These are phyloP conservation scores for Galeopterus variegatus DNA, from an alignment of 2,113 vertebrate genomes.

Conservation along the genomic window DNA sequence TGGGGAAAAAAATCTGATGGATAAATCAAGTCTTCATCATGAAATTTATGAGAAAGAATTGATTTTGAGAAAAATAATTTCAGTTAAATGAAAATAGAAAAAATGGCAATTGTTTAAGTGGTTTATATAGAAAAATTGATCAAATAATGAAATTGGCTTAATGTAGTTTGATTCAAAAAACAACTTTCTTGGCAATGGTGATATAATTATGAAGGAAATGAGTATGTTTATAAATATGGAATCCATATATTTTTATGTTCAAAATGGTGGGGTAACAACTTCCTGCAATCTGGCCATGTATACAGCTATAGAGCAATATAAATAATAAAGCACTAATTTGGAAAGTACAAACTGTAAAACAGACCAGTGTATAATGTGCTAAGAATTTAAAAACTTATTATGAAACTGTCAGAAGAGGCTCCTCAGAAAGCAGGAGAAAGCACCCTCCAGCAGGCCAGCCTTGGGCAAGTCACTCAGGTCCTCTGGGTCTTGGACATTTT, in stretches of 20 bases:
- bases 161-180: slow-evolving; percentile 63
- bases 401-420: not conserved
- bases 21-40: slow-evolving; percentile 71
- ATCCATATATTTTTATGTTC: slow-evolving; percentile 45
- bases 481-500: not conserved
- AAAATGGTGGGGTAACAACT: slow-evolving; percentile 56
- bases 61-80: slow-evolving; percentile 73
- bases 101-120: slow-evolving; percentile 61
- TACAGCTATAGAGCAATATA: not conserved
- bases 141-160: slow-evolving; percentile 69
- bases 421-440: not conserved
- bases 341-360: not conserved
- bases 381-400: not conserved
- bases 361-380: not conserved
- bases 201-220: slow-evolving; percentile 67
- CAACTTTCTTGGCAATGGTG: slow-evolving; percentile 54
- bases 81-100: slow-evolving; percentile 69
- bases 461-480: not conserved
- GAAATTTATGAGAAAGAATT: slow-evolving; percentile 74
- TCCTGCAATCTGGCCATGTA: not conserved
- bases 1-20: not conserved
- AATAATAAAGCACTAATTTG: slow-evolving; percentile 44
- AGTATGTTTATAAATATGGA: slow-evolving; percentile 57
- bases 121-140: slow-evolving; percentile 63
- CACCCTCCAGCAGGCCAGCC: not conserved